phyloP scores from a whole-genome alignment of 2,888 invertebrate genomes.

The Pharmacophagus antenor region DNA sequence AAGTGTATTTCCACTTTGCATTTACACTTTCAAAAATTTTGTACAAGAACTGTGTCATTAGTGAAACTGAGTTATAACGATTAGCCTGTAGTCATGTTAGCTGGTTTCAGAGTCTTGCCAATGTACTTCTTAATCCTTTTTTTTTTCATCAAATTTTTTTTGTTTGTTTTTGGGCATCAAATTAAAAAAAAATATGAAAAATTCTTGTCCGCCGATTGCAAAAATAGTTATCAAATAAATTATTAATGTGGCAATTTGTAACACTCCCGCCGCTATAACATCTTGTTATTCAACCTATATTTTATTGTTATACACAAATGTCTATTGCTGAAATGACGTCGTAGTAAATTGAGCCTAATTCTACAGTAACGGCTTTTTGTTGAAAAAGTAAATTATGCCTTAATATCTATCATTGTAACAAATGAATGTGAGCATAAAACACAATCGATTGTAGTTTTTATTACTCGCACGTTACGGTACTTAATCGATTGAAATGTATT shows the following conservation, averaged over 20 bases:
- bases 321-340: conserved; percentile 14
- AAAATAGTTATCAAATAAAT: too few species aligned
- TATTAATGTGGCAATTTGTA: not conserved
- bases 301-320: conserved; percentile 14
- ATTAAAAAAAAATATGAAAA: too few species aligned
- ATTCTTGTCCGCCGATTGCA: too few species aligned
- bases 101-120: too few species aligned
- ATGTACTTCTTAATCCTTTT: too few species aligned
- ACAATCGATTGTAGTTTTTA: conserved; percentile 3
- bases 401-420: conserved; percentile 28
- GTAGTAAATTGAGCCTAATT: conserved; percentile 28
- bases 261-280: not conserved
- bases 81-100: too few species aligned
- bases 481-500: not conserved
- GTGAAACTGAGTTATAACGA: too few species aligned
- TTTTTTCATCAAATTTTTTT: too few species aligned
- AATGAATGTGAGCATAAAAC: not conserved
- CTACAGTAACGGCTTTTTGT: conserved; percentile 26
- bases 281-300: conserved; percentile 8
- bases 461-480: conserved; percentile 3
- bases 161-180: too few species aligned
- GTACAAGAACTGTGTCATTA: too few species aligned
- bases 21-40: too few species aligned
- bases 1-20: too few species aligned
- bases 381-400: conserved; percentile 28